A percentile compares a stretch with the other conserved stretches of the same genome.
Conservation (phyloP, 2,113 vertebrate genomes). For the Pelobates fuscus region DNA sequence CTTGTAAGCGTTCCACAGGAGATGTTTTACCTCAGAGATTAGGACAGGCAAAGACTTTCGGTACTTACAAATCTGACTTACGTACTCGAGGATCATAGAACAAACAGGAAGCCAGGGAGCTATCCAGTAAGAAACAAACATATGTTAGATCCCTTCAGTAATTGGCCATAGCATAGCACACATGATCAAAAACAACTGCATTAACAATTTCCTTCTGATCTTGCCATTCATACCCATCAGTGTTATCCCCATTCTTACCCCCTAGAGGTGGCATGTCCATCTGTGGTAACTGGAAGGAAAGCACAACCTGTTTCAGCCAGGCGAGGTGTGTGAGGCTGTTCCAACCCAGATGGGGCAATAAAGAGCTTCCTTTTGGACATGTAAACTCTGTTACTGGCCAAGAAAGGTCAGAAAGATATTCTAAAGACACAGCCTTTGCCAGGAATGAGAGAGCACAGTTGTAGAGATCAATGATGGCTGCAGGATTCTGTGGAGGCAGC, state of each 20-base stretch:
- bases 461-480: slow-evolving; percentile 78
- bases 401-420: slow-evolving; percentile 76
- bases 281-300: slow-evolving; percentile 84
- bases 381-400: slow-evolving; percentile 88
- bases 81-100: slow-evolving; percentile 75
- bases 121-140: slow-evolving; percentile 52
- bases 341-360: slow-evolving; percentile 85
- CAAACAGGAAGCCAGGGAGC: slow-evolving; percentile 83
- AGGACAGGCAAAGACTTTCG: slow-evolving; percentile 76
- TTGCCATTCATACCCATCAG: too few relatives aligned
- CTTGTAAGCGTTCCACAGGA: slow-evolving; percentile 72
- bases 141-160: too few relatives aligned
- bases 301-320: slow-evolving; percentile 81
- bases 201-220: too few relatives aligned
- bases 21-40: slow-evolving; percentile 82
- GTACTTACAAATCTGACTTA: slow-evolving; percentile 77
- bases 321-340: slow-evolving; percentile 77
- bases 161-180: too few relatives aligned
- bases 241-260: too few relatives aligned
- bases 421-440: slow-evolving; percentile 73
- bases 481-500: slow-evolving; percentile 76
- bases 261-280: slow-evolving; percentile 71
- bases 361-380: slow-evolving; percentile 64
- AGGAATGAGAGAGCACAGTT: slow-evolving; percentile 81
- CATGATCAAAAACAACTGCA: too few relatives aligned